Evolutionary conservation across 2,797 vertebrate species (phyloP).

Genomic region (Valencia hispanica): DNA sequence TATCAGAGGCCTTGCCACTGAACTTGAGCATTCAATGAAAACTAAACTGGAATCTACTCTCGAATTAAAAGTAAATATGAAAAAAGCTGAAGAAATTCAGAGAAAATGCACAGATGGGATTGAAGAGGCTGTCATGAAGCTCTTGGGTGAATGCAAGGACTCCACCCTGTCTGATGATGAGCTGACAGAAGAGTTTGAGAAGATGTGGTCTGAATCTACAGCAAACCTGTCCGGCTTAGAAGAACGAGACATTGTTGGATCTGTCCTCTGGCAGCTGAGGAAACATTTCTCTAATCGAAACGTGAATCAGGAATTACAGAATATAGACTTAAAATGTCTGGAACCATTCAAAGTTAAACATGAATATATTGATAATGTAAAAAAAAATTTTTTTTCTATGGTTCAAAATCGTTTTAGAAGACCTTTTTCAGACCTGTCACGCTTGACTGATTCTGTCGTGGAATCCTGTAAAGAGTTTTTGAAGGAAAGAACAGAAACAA

Average conservation of each 20-base stretch:
- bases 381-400: too few species aligned
- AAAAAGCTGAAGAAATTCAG: slow-evolving; percentile 39
- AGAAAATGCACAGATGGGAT: slow-evolving; percentile 35
- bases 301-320: background rate
- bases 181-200: slow-evolving; percentile 40
- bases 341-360: slow-evolving; percentile 19
- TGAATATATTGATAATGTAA: too few species aligned
- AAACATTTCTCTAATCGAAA: slow-evolving; percentile 6
- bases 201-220: slow-evolving; percentile 45
- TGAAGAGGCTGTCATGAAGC: slow-evolving; percentile 47
- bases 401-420: too few species aligned
- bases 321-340: background rate
- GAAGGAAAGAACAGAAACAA: background rate
- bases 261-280: slow-evolving; percentile 9
- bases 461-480: background rate
- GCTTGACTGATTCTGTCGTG: too few species aligned
- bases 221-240: slow-evolving; percentile 5
- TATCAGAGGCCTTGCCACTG: slow-evolving; percentile 30
- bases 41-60: slow-evolving; percentile 29
- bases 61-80: slow-evolving; percentile 6
- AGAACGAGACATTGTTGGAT: slow-evolving; percentile 20
- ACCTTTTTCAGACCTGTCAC: too few species aligned
- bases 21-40: slow-evolving; percentile 30
- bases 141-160: slow-evolving; percentile 38
- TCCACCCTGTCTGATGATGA: slow-evolving; percentile 20